Percentiles rank a stretch among this genome's conserved stretches.
Conservation (phyloP, 2,113 vertebrate species). For the Thamnophis sirtalis region DNA sequence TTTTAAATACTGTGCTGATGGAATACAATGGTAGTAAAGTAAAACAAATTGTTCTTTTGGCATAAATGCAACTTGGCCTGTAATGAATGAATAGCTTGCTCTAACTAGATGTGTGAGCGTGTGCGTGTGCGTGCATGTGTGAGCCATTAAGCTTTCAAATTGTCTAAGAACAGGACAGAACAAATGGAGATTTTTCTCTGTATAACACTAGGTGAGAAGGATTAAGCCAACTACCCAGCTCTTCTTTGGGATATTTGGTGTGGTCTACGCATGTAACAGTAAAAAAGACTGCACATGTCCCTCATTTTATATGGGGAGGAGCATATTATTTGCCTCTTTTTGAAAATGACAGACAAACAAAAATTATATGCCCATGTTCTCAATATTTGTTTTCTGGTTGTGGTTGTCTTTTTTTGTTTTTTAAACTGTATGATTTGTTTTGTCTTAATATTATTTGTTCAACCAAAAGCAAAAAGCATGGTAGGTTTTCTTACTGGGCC, state of each 20-base stretch:
- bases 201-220: not conserved
- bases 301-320: not conserved
- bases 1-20: not conserved
- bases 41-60: not conserved
- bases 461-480: not conserved
- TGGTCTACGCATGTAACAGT: not conserved
- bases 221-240: not conserved
- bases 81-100: not conserved
- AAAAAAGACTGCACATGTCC: not conserved
- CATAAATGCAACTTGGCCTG: not conserved
- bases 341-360: not conserved
- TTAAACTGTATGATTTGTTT: not conserved
- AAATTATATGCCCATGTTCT: not conserved
- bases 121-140: rapidly evolving
- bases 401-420: not conserved
- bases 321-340: not conserved
- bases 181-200: not conserved
- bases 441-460: not conserved
- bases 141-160: not conserved
- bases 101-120: not conserved
- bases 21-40: not conserved
- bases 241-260: too few species aligned
- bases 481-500: not conserved
- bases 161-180: not conserved
- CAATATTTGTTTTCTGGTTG: not conserved